A percentile compares a stretch with the other conserved stretches of the same genome.
Evolutionary conservation across 2,888 invertebrate genomes (phyloP).

Genomic region (Rhopalosiphum nymphaeae): DNA sequence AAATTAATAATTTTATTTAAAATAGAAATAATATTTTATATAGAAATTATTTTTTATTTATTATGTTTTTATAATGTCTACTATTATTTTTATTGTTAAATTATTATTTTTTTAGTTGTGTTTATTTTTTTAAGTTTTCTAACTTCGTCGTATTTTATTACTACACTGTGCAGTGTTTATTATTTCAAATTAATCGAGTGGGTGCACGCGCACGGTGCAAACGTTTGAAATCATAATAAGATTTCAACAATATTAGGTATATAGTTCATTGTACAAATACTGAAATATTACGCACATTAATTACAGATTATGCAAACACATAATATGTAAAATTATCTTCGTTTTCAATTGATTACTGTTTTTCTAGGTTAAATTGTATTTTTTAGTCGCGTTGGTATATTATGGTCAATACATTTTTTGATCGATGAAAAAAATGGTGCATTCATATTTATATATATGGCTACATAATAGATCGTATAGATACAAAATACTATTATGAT

Average conservation of each 20-base stretch:
- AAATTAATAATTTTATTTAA: not conserved
- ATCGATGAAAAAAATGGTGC: not conserved
- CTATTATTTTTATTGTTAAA: not conserved
- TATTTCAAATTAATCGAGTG: not conserved
- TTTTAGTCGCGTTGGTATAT: not conserved
- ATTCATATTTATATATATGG: not conserved
- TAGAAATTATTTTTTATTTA: not conserved
- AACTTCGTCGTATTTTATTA: not conserved
- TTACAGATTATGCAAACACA: conserved; percentile 7
- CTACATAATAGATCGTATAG: not conserved
- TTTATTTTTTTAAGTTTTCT: not conserved
- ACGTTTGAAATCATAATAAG: not conserved
- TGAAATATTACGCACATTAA: conserved; percentile 34
- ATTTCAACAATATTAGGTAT: conserved; percentile 24
- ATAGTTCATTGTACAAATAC: conserved; percentile 40
- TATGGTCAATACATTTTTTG: not conserved
- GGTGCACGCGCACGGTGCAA: not conserved
- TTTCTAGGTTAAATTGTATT: conserved; percentile 43
- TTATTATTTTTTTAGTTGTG: not conserved
- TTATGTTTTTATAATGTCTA: not conserved
- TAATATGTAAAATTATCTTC: not conserved
- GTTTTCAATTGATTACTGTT: not conserved
- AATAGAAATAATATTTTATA: not conserved
- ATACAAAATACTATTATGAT: not conserved
- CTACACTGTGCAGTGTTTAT: not conserved